Evolutionary conservation across 2,888 invertebrate species (phyloP), one percentile per base, ranked within the genome.

Genomic region (Xiphydria camelus): DNA sequence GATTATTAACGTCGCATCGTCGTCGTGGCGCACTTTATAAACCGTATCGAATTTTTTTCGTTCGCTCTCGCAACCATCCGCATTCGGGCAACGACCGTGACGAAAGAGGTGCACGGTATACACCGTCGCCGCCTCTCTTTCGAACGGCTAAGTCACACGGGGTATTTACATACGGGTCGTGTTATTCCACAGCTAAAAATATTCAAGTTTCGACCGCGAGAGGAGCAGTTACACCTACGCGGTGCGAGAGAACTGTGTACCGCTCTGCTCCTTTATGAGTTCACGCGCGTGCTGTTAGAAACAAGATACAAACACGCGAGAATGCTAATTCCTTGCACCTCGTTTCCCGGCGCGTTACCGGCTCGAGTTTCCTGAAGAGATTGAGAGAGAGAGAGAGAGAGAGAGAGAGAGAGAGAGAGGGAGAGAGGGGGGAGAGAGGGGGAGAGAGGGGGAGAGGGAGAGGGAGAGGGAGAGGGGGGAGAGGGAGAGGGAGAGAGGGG

Each of bases 351-450:
- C 29, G 29, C 29, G n/a, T n/a, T 18, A 18, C 15, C 19, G 23
- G 23, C 25, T 62, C 62, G 62, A 64, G 62, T 60, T 57, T 47
- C 63, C 61, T 61, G 59, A 59, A 63, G 62, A 62, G 60, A 64
- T 64, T 64, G 31, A 34, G 40, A 25, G 25, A 18, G 41, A 35
- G 34, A 36, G 29, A 42, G 29, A 35, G 35, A 9, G 22, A 26
- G 34, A 25, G 31, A 26, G 22, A 39, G 36, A 15, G 36, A 19
- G 41, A 23, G 35, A 22, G 41, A 40, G 34, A 40, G 32, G 39
- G 29, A 38, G 33, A 5, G 22, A 29, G 36, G 22, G 23, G n/a
- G 23, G n/a, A n/a, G n/a, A n/a, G n/a, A n/a, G n/a, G n/a, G n/a
- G n/a, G n/a, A n/a, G n/a, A 23, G 23, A 23, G 23, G n/a, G 23